Base-by-base conservation (phyloP, 2,797 vertebrate genomes). In the Phalloptychus januarius region DNA sequence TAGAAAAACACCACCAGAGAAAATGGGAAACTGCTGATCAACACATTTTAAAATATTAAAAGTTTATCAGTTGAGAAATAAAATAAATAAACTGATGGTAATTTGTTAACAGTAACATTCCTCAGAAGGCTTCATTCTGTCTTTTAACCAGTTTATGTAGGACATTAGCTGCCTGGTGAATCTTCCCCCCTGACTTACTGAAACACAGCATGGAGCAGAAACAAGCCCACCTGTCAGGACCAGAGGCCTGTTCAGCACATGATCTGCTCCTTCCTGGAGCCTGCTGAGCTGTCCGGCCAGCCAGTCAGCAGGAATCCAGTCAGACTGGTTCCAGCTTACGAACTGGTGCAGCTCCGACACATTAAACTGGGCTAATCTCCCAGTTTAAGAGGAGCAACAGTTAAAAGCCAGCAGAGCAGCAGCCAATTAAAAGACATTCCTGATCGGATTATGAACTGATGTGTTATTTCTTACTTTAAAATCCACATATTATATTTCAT, bases 251-350 rank as follows among this genome's bases (percentile, higher is more conserved):
- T 31, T 1, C 6, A 11, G 16, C 23, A 8, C 7, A 3, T 11
- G 70, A 40, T 75, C 79, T 56, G 77, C 50, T 79, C 23, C 28
- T 42, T n/a, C 65, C 42, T 13, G n/a, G 33, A 38, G 77, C 72
- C 31, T 0, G 75, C 78, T 75, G 46, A 65, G 12, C 40, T 25
- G 79, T 58, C 74, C 74, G 28, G 20, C 36, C 74, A 83, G n/a
- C n/a, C 82, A 79, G 75, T 82, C 87, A 87, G 52, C 13, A 58
- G 84, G 44, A 88, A 84, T 88, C 89, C 79, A 85, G 92, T 87
- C 86, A 79, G 38, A 90, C 91, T 38, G 77, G 90, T 89, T 88
- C 61, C 0, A 63, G 50, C 31, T 13, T 8, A 23, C 20, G 44
- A 6, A 5, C 78, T 46, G 40, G 1, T 6, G 23, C 25, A 15